These are phyloP conservation scores for Argyra leucocephala DNA, from an alignment of 2,888 invertebrate species.

Conservation along the genomic window DNA sequence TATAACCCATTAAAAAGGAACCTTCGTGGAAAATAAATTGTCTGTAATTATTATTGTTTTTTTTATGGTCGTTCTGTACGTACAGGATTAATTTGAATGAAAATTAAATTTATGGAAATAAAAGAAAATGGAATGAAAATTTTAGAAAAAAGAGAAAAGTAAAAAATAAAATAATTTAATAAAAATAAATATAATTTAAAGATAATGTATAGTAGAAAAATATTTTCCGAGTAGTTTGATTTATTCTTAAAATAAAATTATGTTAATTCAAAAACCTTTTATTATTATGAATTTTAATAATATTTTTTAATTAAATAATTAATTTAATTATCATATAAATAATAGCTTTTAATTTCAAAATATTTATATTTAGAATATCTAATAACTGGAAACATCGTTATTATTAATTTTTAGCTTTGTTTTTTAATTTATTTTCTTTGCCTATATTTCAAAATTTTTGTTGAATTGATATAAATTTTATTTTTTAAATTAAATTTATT, in stretches of 20 bases:
- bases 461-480: too few species aligned
- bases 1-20: background rate
- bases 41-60: constrained; percentile 6
- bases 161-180: background rate
- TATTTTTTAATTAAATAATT: too few species aligned
- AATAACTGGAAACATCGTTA: too few species aligned
- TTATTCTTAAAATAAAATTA: background rate
- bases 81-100: background rate
- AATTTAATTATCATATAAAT: too few species aligned
- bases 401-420: too few species aligned
- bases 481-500: too few species aligned
- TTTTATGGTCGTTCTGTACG: background rate
- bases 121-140: background rate
- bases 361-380: too few species aligned
- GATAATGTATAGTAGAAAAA: background rate
- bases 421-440: too few species aligned
- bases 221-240: background rate
- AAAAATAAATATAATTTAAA: background rate
- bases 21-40: background rate
- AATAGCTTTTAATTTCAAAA: too few species aligned
- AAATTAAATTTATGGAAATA: background rate
- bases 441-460: too few species aligned
- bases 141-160: background rate
- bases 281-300: too few species aligned
- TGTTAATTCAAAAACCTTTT: too few species aligned